Conservation (phyloP, 2,113 vertebrate genomes). For the Epinephelus moara region DNA sequence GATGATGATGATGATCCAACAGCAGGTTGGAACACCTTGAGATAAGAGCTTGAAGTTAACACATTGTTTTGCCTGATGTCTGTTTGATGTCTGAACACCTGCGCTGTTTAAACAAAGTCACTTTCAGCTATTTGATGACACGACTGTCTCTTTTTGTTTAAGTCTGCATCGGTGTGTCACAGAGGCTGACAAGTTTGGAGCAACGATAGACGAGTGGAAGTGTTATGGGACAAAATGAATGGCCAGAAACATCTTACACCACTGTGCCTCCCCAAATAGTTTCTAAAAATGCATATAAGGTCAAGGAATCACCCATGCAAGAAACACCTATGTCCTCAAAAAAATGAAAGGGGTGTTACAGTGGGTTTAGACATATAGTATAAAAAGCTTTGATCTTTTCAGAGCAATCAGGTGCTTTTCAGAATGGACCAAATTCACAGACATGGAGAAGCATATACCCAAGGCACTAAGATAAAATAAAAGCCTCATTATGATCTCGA, state of each 20-base stretch:
- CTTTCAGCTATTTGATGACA: constrained; percentile 12
- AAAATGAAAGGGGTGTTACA: background rate
- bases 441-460: constrained; percentile 59
- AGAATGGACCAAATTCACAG: constrained; percentile 21
- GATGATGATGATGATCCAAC: constrained; percentile 82
- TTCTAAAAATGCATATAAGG: background rate
- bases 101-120: background rate
- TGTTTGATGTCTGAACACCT: constrained; percentile 2
- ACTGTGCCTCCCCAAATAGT: background rate
- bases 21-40: constrained; percentile 7
- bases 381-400: background rate
- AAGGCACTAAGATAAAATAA: constrained; percentile 56
- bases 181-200: constrained; percentile 8
- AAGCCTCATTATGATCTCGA: background rate
- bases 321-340: background rate
- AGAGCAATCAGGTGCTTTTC: background rate
- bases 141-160: background rate
- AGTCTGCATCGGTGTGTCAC: background rate
- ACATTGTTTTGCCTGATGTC: background rate
- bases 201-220: background rate
- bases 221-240: background rate
- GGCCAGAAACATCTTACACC: background rate
- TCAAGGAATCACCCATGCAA: constrained; percentile 7
- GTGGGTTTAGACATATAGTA: background rate
- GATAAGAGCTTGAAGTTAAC: background rate